phyloP scores from a whole-genome alignment of 2,797 vertebrate genomes.

The Crocidura indochinensis region DNA sequence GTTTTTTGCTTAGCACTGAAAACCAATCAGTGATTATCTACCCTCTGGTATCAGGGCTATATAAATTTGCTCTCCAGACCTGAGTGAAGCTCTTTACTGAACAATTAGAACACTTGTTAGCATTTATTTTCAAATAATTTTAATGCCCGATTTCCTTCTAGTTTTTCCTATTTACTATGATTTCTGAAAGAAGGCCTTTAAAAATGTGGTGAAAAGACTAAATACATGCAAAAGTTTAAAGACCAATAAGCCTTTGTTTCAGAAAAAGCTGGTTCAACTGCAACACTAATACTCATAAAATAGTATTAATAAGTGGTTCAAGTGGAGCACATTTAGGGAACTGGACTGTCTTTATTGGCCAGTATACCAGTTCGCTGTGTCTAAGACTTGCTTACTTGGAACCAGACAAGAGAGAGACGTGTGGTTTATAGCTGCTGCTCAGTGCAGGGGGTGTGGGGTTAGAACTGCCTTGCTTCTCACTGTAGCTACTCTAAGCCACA shows the following conservation, averaged over 20 bases:
- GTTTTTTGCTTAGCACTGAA: neutral
- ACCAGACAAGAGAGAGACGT: neutral
- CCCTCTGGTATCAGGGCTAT: neutral
- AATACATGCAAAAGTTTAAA: constrained; percentile 5
- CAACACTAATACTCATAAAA: neutral
- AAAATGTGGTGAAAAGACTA: neutral
- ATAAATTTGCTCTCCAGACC: constrained; percentile 17
- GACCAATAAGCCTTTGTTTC: neutral
- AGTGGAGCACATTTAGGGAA: neutral
- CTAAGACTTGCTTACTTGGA: neutral
- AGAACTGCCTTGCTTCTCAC: neutral
- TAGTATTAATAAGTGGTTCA: neutral
- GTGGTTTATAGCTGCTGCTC: neutral
- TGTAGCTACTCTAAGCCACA: neutral
- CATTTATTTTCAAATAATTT: constrained; percentile 45
- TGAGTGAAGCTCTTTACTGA: neutral
- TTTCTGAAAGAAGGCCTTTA: constrained; percentile 30
- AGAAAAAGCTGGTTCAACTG: neutral
- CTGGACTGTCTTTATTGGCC: neutral
- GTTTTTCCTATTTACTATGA: neutral
- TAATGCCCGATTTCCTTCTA: neutral
- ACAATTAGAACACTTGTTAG: neutral
- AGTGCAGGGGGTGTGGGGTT: rapidly evolving
- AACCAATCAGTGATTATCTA: neutral
- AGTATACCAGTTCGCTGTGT: neutral